Base-by-base conservation (phyloP, 2,797 vertebrate genomes). In the Danio albolineatus region DNA sequence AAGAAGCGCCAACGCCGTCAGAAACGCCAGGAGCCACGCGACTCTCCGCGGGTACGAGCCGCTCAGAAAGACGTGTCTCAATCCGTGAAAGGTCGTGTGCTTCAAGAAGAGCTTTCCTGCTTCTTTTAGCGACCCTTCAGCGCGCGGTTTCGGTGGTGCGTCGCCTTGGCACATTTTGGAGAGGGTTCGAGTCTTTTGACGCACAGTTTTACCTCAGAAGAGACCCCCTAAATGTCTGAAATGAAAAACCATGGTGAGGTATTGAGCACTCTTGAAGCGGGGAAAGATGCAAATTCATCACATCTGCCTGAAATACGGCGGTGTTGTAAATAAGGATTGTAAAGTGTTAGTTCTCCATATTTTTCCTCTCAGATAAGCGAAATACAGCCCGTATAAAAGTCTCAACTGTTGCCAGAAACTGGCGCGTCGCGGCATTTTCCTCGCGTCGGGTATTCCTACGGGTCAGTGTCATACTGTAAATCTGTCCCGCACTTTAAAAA, bases 21-120 rank as follows among this genome's bases (percentile, higher is more conserved):
- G 72, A 79, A 95, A 91, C 38, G 94, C 93, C 79, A 94, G 78
- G 21, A 95, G 89, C 95, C 94, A 95, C 56, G 94, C 94, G 0
- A 93, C 88, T 70, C 93, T 90, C 1, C 93, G 92, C 0, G 93
- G 94, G 85, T 93, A 93, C 0, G 93, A 94, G 49, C 92, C 92
- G 82, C 90, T 83, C 61, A 91, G 86, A 67, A 95, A 93, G 84
- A 95, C 83, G 86, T 94, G 93, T 80, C 91, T 89, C 76, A 95
- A 74, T 16, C 95, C 94, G 70, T 95, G 90, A 17, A 95, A 80
- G 62, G 92, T 94, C 79, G 90, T 94, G 86, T 94, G 93, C 48
- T 92, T 93, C 78, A 95, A n/a, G 84, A 93, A 94, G 49, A 94
- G 90, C 88, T 88, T 89, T 41, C 92, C 91, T 59, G 92, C 91